phyloP scores from a whole-genome alignment of 1,140 invertebrate genomes.

The Philopotamus ludificatus region DNA sequence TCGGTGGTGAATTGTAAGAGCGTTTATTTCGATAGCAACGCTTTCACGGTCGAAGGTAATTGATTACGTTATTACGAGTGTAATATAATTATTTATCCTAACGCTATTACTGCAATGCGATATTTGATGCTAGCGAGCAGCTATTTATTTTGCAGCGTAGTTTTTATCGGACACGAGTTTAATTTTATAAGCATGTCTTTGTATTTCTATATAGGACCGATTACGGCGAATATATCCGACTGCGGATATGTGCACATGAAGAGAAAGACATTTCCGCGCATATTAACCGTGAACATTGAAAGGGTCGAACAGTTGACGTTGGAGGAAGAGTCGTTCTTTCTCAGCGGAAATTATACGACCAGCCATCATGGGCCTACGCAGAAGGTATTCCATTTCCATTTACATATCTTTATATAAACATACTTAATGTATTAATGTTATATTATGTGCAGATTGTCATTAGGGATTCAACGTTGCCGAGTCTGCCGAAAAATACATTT shows the following conservation, averaged over 20 bases:
- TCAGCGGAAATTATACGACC: not conserved
- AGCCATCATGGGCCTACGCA: not conserved
- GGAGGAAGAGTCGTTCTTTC: conserved; percentile 58
- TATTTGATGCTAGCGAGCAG: not conserved
- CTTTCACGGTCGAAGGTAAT: not conserved
- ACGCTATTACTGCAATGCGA: not conserved
- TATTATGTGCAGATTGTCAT: conserved; percentile 71
- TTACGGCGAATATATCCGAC: conserved; percentile 6
- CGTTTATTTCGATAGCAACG: not conserved
- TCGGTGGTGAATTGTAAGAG: not conserved
- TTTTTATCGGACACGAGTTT: not conserved
- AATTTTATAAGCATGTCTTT: conserved; percentile 6
- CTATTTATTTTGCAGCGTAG: not conserved
- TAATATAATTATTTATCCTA: not conserved
- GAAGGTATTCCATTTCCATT: not conserved
- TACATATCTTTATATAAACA: conserved; percentile 42
- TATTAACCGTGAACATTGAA: not conserved
- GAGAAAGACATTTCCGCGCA: conserved; percentile 2
- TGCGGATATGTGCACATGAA: conserved; percentile 9
- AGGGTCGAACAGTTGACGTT: conserved; percentile 51
- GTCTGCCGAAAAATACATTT: conserved; percentile 63
- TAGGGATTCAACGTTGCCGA: conserved; percentile 60
- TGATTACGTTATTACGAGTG: not conserved
- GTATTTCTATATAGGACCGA: conserved; percentile 5
- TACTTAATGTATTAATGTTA: too few relatives aligned